Evolutionary conservation across 2,888 invertebrate species (phyloP), one percentile per base, ranked within the genome.

Genomic region (Hyalella azteca): DNA sequence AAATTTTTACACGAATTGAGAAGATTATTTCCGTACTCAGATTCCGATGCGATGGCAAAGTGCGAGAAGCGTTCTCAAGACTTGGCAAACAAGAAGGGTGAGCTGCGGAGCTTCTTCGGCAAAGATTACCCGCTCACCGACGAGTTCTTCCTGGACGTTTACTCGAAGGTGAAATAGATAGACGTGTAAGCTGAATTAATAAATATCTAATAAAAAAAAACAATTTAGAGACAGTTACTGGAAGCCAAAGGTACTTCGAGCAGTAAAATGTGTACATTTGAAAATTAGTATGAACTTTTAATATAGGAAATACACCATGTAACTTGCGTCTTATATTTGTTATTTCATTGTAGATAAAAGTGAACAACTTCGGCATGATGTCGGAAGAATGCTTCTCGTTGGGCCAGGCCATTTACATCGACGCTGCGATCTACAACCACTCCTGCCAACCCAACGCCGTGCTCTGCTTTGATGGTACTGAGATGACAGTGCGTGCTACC

Each of bases 371-470:
- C 29, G 66, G 66, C 36, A 29, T 66, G 7, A 66, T 66, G 66
- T n/a, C 22, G 29, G 66, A 66, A 19, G n/a, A 36, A 13, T n/a
- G 36, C 13, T 22, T 36, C 29, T n/a, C 36, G 0, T 15, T 66
- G 36, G 66, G 66, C 13, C 29, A 66, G 66, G 66, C 66, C 4
- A 36, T 66, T 2, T 66, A 66, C 66, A 66, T 66, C 7, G 66
- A 66, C 39, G 66, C 39, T 22, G 66, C 66, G 36, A 66, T 66
- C 32, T 66, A 66, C 36, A 39, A 36, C 5, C 66, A 66, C 66
- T 66, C 66, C 11, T 66, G 66, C 39, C 1, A 29, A 5, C 36
- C 66, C 36, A 66, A 66, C 66, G 66, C 66, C 36, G 66, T 36
- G 26, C 36, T 66, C 36, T 13, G 36, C 7, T 66, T 66, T 66